Evolutionary conservation across 2,113 vertebrate species (phyloP).

Genomic region (Sinocyclocheilus maitianheensis): DNA sequence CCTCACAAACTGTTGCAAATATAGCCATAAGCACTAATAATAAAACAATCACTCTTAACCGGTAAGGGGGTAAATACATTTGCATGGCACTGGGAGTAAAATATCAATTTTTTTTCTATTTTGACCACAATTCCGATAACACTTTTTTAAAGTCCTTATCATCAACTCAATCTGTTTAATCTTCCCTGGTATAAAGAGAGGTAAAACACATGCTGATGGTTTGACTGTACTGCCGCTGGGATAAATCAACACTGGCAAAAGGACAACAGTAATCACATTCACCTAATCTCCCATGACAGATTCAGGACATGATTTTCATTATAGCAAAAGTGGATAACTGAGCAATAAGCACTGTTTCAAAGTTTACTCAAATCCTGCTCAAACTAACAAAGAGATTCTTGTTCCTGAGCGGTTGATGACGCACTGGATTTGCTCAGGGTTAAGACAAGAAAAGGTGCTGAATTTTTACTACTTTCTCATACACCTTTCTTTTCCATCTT

Average conservation of each 20-base stretch:
- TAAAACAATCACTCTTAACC: not conserved
- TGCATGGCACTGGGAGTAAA: not conserved
- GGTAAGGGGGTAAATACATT: not conserved
- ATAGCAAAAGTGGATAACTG: slow-evolving; percentile 88
- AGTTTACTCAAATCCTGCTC: slow-evolving; percentile 86
- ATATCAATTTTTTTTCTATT: not conserved
- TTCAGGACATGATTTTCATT: slow-evolving; percentile 96
- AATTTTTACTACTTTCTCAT: slow-evolving; percentile 61
- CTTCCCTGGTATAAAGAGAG: slow-evolving; percentile 60
- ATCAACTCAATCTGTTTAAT: slow-evolving; percentile 63
- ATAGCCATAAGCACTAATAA: slow-evolving; percentile 10
- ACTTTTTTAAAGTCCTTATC: slow-evolving; percentile 59
- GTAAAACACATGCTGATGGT: slow-evolving; percentile 65
- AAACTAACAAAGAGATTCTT: slow-evolving; percentile 79
- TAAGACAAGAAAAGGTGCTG: slow-evolving; percentile 64
- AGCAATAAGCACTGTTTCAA: slow-evolving; percentile 87
- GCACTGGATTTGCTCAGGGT: slow-evolving; percentile 61
- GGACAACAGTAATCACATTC: slow-evolving; percentile 92
- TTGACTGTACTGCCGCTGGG: slow-evolving; percentile 73
- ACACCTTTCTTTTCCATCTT: not conserved
- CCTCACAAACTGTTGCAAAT: not conserved
- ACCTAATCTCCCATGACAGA: slow-evolving; percentile 91
- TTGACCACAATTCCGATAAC: not conserved
- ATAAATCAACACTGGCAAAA: slow-evolving; percentile 85
- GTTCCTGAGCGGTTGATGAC: slow-evolving; percentile 63